Conservation (phyloP, 2,888 invertebrate genomes). For the Amiota minor region DNA sequence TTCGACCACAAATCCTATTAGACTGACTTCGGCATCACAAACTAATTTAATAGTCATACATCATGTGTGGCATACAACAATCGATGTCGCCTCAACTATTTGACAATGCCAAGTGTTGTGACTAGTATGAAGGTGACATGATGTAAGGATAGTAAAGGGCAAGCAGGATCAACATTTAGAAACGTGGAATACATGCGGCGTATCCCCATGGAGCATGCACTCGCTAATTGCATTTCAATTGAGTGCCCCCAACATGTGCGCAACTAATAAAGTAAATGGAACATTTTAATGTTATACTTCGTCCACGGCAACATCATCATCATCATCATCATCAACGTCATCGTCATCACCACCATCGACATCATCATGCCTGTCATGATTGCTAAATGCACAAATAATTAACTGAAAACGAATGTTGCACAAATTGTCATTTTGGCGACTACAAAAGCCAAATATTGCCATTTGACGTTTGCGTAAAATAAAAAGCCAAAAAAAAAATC, state of each 20-base stretch:
- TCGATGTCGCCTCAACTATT: neutral
- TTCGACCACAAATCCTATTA: no score
- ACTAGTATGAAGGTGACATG: neutral
- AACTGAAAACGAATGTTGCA: slow-evolving; percentile 44
- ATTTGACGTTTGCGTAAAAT: neutral
- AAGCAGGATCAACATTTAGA: no score
- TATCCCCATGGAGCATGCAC: slow-evolving; percentile 4
- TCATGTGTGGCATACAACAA: slow-evolving; percentile 19
- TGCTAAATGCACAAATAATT: slow-evolving; percentile 59
- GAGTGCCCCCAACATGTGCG: slow-evolving; percentile 11
- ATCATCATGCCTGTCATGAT: neutral
- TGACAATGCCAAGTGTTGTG: neutral
- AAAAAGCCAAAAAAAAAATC: no score
- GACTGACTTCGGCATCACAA: neutral
- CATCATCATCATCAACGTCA: neutral
- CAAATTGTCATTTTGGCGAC: neutral
- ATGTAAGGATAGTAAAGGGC: no score
- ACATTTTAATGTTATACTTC: neutral
- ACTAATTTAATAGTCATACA: slow-evolving; percentile 12
- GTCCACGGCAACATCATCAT: neutral
- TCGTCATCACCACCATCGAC: slow-evolving; percentile 20
- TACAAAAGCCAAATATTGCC: neutral
- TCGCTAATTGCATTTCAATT: slow-evolving; percentile 26
- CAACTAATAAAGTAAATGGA: slow-evolving; percentile 24
- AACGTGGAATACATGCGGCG: neutral